Percentiles rank a stretch among this genome's conserved stretches.
Evolutionary conservation across 2,797 vertebrate genomes (phyloP).

Genomic region (Rhabdophis nuchalis): DNA sequence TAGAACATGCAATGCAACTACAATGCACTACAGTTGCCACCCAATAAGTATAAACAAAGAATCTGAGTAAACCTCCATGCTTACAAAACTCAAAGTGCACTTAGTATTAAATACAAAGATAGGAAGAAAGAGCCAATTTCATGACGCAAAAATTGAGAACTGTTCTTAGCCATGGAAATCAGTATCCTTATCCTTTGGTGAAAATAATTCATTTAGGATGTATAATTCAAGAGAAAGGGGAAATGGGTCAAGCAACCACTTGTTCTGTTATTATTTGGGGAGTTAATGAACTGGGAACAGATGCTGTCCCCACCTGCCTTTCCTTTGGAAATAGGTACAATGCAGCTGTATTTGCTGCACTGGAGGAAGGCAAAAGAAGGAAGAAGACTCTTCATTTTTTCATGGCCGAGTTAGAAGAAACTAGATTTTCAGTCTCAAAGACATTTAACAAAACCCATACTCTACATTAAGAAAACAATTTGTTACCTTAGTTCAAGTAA

Average conservation of each 20-base stretch:
- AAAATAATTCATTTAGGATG: slow-evolving; percentile 4
- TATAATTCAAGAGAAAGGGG: slow-evolving; percentile 2
- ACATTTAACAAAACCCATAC: background rate
- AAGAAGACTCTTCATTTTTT: background rate
- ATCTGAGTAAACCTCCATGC: background rate
- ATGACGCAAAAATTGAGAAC: slow-evolving; percentile 9
- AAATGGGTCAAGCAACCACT: background rate
- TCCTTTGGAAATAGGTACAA: background rate
- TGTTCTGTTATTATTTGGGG: background rate
- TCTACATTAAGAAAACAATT: background rate
- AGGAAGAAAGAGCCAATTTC: slow-evolving; percentile 11
- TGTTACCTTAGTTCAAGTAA: background rate
- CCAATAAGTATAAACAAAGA: slow-evolving; percentile 40
- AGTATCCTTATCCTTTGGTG: background rate
- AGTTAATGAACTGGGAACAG: background rate
- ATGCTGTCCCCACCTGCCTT: background rate
- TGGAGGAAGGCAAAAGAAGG: background rate
- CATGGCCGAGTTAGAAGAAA: background rate
- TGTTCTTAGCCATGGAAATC: background rate
- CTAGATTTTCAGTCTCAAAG: background rate
- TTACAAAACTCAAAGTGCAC: slow-evolving; percentile 20
- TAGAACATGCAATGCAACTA: slow-evolving; percentile 99
- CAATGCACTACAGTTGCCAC: slow-evolving; percentile 95
- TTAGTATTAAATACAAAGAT: slow-evolving; percentile 44
- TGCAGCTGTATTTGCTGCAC: background rate